Conservation (phyloP, 2,888 invertebrate genomes). For the Axea sp. region DNA sequence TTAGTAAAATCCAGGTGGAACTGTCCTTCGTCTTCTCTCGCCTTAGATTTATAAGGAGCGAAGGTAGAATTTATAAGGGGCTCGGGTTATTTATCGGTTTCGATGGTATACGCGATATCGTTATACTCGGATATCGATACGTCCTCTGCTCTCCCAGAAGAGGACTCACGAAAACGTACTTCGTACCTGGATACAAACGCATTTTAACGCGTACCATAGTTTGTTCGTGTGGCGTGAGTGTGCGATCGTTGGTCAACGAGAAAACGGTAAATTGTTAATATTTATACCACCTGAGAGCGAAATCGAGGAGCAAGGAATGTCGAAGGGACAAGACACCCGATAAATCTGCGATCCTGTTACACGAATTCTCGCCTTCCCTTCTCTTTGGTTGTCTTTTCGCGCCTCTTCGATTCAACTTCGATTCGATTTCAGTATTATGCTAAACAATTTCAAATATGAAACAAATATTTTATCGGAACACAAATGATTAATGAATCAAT, state of each 20-base stretch:
- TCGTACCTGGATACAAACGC: conserved; percentile 58
- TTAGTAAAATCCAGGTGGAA: conserved; percentile 78
- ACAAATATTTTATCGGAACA: conserved; percentile 7
- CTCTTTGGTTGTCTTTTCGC: conserved; percentile 25
- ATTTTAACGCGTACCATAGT: conserved; percentile 56
- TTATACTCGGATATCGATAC: conserved; percentile 78
- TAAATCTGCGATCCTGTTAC: conserved; percentile 65
- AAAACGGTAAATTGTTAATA: conserved; percentile 67
- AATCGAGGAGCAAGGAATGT: conserved; percentile 67
- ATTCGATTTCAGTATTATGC: conserved; percentile 11
- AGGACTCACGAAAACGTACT: conserved; percentile 64
- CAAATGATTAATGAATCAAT: conserved; percentile 5
- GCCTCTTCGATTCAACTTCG: conserved; percentile 21
- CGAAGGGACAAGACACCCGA: conserved; percentile 63
- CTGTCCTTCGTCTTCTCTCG: conserved; percentile 72
- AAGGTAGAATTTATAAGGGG: conserved; percentile 76
- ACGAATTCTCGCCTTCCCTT: conserved; percentile 56
- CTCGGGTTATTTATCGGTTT: conserved; percentile 77
- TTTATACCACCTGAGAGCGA: conserved; percentile 65
- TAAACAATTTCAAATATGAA: conserved; percentile 13
- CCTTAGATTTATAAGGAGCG: conserved; percentile 78
- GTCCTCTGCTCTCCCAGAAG: conserved; percentile 62
- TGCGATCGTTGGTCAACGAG: conserved; percentile 43
- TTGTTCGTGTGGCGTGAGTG: conserved; percentile 55
- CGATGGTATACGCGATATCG: conserved; percentile 78